phyloP scores from a whole-genome alignment of 2,113 vertebrate species.

The Epinephelus cyanopodus region DNA sequence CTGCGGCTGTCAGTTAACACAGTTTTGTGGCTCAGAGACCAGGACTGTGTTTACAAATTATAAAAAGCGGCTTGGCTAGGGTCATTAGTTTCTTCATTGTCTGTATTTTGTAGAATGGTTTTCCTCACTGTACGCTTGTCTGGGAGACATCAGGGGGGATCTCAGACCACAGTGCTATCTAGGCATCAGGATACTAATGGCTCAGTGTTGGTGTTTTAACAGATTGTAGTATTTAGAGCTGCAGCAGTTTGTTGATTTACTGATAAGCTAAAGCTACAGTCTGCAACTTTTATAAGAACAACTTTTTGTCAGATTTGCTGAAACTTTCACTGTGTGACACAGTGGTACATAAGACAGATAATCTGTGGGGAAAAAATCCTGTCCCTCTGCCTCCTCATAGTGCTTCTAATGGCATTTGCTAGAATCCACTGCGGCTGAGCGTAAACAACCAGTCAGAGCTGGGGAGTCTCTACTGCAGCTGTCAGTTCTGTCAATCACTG shows the following conservation, averaged over 20 bases:
- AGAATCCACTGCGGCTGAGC: too few species aligned
- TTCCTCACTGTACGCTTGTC: not conserved
- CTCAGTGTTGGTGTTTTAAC: not conserved
- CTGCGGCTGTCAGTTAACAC: constrained; percentile 40
- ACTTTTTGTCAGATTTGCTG: too few species aligned
- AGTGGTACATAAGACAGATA: too few species aligned
- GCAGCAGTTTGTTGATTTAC: not conserved
- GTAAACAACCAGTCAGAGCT: too few species aligned
- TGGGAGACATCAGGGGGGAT: not conserved
- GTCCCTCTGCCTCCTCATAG: too few species aligned
- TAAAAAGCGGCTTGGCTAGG: constrained; percentile 1
- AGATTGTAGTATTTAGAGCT: not conserved
- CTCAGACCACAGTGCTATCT: not conserved
- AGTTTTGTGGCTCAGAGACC: constrained; percentile 38
- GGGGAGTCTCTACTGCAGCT: too few species aligned
- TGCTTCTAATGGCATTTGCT: too few species aligned
- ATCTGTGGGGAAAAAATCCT: too few species aligned
- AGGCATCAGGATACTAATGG: not conserved
- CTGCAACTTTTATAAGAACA: too few species aligned
- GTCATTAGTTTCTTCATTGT: constrained; percentile 30
- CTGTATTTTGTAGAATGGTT: constrained; percentile 3
- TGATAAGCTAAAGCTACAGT: too few species aligned
- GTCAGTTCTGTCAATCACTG: too few species aligned
- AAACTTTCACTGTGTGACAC: too few species aligned
- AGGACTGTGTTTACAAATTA: constrained; percentile 36